Evolutionary conservation across 2,888 invertebrate genomes (phyloP).

Genomic region (Ormyrus nitidulus): DNA sequence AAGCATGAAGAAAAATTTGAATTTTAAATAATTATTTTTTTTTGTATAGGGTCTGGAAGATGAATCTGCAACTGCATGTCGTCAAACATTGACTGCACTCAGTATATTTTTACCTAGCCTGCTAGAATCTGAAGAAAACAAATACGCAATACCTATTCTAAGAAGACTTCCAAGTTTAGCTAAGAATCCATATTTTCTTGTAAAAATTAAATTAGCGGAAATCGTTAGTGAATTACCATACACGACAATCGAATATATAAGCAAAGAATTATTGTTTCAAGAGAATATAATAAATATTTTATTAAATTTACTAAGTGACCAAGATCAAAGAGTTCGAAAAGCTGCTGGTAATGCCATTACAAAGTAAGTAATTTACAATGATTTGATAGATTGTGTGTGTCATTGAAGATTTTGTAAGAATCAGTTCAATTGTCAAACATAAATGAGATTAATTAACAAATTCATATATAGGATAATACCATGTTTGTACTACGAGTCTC

Average conservation of each 20-base stretch:
- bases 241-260: slow-evolving; percentile 78
- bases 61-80: slow-evolving; percentile 85
- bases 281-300: slow-evolving; percentile 80
- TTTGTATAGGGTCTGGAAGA: slow-evolving; percentile 81
- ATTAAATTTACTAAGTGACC: slow-evolving; percentile 82
- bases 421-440: neutral
- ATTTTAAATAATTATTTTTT: slow-evolving; percentile 4
- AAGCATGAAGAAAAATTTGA: neutral
- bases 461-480: slow-evolving; percentile 75
- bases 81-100: slow-evolving; percentile 83
- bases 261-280: slow-evolving; percentile 77
- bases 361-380: slow-evolving; percentile 75
- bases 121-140: slow-evolving; percentile 80
- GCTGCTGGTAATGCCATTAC: slow-evolving; percentile 83
- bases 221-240: slow-evolving; percentile 80
- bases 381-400: neutral
- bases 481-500: slow-evolving; percentile 75
- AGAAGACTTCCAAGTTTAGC: slow-evolving; percentile 81
- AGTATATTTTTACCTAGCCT: slow-evolving; percentile 79
- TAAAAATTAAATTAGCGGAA: slow-evolving; percentile 85
- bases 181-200: slow-evolving; percentile 89
- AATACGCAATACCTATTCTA: slow-evolving; percentile 78
- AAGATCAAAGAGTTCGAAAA: slow-evolving; percentile 86
- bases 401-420: neutral
- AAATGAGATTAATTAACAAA: neutral